Conservation (phyloP, 30 jellyfish, hydroid and myxozoan species). For the Calvadosia cruxmelitensis region DNA sequence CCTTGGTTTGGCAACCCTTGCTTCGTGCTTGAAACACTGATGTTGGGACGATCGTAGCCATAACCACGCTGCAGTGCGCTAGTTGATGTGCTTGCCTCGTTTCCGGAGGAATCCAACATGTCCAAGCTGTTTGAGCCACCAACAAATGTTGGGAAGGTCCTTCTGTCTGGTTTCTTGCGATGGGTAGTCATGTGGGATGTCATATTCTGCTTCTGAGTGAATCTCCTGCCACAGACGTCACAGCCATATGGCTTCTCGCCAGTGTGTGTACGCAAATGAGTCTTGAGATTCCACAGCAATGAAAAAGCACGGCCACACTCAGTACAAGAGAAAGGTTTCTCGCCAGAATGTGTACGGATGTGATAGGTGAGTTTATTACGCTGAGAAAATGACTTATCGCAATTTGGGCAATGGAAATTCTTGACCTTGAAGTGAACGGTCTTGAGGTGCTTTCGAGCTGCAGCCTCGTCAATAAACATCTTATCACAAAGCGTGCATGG, state of each 20-base stretch:
- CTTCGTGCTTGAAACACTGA: not conserved
- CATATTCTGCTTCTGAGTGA: constrained; percentile 97
- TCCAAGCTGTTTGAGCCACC: not conserved
- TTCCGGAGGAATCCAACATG: not conserved
- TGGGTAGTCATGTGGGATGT: constrained; percentile 98
- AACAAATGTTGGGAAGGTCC: constrained; percentile 9
- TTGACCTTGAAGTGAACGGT: constrained; percentile 97
- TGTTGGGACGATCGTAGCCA: not conserved
- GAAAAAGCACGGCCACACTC: constrained; percentile 98
- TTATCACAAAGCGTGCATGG: constrained; percentile 99
- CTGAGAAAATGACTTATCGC: constrained; percentile 98
- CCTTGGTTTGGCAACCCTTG: not conserved
- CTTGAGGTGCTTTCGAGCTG: constrained; percentile 89
- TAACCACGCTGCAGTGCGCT: not conserved
- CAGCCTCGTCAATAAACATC: constrained; percentile 99
- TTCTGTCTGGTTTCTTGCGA: constrained; percentile 76
- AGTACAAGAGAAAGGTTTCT: constrained; percentile 92
- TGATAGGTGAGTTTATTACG: constrained; percentile 92
- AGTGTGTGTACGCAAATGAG: constrained; percentile 97
- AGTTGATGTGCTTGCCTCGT: not conserved
- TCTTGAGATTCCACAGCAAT: constrained; percentile 88
- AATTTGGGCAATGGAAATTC: constrained; percentile 97
- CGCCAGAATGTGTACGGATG: constrained; percentile 98
- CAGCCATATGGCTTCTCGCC: constrained; percentile 98
- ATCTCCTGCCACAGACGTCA: constrained; percentile 92